Evolutionary conservation across 2,113 vertebrate species (phyloP).

Genomic region (Galbula dea): DNA sequence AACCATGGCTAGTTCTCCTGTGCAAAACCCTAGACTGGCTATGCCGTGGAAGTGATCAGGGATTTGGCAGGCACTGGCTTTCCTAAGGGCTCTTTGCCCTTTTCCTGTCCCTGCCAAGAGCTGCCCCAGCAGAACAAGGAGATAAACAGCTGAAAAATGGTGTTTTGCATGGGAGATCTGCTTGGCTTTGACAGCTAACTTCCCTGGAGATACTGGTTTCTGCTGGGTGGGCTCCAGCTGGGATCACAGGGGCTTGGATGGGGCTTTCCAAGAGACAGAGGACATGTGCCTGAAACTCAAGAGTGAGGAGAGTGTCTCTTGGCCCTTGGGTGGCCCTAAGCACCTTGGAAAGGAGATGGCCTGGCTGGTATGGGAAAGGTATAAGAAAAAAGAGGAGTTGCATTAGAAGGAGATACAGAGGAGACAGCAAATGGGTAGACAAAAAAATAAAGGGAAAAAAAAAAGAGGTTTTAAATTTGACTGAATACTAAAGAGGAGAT

Average conservation of each 20-base stretch:
- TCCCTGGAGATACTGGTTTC: slow-evolving; percentile 20
- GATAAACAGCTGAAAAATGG: slow-evolving; percentile 47
- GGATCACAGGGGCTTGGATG: accelerated
- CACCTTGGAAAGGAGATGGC: not conserved
- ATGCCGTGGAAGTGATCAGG: not conserved
- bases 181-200: slow-evolving; percentile 32
- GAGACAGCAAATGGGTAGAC: not conserved
- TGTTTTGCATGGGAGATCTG: slow-evolving; percentile 37
- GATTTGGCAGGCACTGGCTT: slow-evolving; percentile 14
- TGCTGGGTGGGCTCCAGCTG: not conserved
- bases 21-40: not conserved
- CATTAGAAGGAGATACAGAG: not conserved
- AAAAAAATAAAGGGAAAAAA: not conserved
- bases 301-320: not conserved
- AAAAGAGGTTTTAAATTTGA: not conserved
- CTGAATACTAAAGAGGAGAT: not conserved
- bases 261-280: not conserved
- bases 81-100: slow-evolving; percentile 26
- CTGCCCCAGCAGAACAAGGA: not conserved
- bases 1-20: not conserved
- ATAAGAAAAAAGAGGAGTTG: not conserved
- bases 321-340: not conserved
- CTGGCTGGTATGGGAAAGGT: not conserved
- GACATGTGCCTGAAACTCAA: not conserved
- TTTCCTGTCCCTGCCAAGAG: slow-evolving; percentile 12